Conservation (phyloP, 1,140 invertebrate species). For the Goniozus legneri region DNA sequence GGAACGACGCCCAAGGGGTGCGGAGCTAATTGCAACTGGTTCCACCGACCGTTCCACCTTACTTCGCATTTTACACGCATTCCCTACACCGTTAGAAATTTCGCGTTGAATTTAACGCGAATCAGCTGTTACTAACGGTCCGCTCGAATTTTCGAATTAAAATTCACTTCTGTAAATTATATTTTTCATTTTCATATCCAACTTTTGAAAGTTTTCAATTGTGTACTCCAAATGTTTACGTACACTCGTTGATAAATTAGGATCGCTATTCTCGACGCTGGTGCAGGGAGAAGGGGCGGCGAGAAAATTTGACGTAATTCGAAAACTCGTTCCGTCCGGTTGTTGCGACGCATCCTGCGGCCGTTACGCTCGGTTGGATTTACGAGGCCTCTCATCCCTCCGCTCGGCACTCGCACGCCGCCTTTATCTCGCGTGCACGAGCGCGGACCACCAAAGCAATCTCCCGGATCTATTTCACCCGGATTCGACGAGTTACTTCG, state of each 20-base stretch:
- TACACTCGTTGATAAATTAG: not conserved
- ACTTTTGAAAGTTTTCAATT: not conserved
- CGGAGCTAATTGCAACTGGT: slow-evolving; percentile 43
- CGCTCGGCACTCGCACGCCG: too few relatives aligned
- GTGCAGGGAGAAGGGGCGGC: not conserved
- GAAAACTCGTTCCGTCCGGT: not conserved
- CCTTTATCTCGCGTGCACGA: not conserved
- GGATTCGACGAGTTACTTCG: not conserved
- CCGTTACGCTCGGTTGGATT: not conserved
- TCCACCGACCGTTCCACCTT: slow-evolving; percentile 13
- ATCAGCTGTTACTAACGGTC: too few relatives aligned
- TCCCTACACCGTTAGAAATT: too few relatives aligned
- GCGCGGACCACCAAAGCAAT: too few relatives aligned
- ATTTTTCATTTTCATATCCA: not conserved
- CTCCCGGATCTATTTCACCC: not conserved
- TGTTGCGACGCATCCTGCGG: not conserved
- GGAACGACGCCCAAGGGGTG: slow-evolving; percentile 41
- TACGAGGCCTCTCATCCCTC: too few relatives aligned
- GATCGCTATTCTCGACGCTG: not conserved
- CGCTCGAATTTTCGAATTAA: too few relatives aligned
- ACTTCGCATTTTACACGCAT: not conserved
- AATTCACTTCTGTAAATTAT: not conserved
- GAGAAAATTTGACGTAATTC: not conserved
- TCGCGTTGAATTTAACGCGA: too few relatives aligned
- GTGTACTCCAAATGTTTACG: not conserved